phyloP scores from a whole-genome alignment of 2,888 invertebrate species.

The Ernsta delagoae region DNA sequence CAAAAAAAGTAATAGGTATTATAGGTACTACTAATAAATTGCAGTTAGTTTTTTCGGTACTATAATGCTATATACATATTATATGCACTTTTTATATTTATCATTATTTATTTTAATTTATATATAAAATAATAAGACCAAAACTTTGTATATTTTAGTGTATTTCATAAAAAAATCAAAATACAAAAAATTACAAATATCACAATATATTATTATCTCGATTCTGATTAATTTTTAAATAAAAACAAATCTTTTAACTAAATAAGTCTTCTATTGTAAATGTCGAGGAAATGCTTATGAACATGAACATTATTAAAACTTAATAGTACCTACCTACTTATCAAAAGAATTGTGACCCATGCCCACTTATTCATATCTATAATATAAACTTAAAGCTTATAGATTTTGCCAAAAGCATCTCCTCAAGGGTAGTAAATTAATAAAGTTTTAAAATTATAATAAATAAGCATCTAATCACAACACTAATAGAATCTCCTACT shows the following conservation, averaged over 20 bases:
- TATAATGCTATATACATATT: too few relatives aligned
- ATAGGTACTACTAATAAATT: too few relatives aligned
- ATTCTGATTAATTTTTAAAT: neutral
- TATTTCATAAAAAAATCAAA: constrained; percentile 17
- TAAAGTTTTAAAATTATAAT: constrained; percentile 10
- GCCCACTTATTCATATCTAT: constrained; percentile 4
- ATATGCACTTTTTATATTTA: too few relatives aligned
- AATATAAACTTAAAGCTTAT: neutral
- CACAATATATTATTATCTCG: constrained; percentile 7
- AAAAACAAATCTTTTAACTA: neutral
- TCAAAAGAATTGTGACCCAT: constrained; percentile 7
- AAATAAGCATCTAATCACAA: constrained; percentile 19
- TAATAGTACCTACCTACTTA: neutral
- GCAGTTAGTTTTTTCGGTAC: too few relatives aligned
- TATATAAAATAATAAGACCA: neutral
- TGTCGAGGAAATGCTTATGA: constrained; percentile 78
- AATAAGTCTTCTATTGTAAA: constrained; percentile 34
- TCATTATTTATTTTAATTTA: too few relatives aligned
- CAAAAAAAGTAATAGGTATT: too few relatives aligned
- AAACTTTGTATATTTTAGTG: neutral
- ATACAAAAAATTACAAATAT: constrained; percentile 13
- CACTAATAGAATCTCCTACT: neutral
- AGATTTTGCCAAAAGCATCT: constrained; percentile 34
- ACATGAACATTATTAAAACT: neutral
- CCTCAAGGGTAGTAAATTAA: constrained; percentile 24